A percentile compares a stretch with the other conserved stretches of the same genome.
Evolutionary conservation across 2,797 vertebrate species (phyloP).

Genomic region (Anas bernieri): DNA sequence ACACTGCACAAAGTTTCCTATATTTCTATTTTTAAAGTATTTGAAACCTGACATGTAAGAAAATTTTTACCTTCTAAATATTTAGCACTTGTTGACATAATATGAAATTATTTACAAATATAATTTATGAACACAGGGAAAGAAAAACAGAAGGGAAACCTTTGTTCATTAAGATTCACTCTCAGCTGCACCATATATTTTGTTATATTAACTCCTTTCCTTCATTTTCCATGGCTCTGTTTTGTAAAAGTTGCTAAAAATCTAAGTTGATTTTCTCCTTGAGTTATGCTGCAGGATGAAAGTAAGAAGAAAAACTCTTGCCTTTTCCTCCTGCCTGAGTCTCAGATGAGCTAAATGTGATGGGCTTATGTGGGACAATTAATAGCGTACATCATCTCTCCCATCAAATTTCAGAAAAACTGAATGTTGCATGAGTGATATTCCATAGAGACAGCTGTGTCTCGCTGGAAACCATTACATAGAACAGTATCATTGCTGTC

Average conservation of each 20-base stretch:
- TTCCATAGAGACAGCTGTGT: not conserved
- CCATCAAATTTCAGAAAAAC: not conserved
- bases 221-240: not conserved
- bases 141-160: not conserved
- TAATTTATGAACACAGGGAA: not conserved
- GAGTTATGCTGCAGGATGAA: fast-evolving
- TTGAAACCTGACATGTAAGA: not conserved
- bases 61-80: not conserved
- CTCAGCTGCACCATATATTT: not conserved
- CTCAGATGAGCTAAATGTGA: not conserved
- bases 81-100: not conserved
- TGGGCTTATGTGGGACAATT: not conserved
- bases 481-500: not conserved
- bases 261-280: not conserved
- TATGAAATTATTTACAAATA: not conserved
- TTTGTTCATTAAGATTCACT: not conserved
- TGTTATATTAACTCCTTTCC: not conserved
- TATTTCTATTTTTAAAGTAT: not conserved
- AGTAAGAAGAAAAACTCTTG: not conserved
- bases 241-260: not conserved
- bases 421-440: not conserved
- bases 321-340: not conserved
- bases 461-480: not conserved
- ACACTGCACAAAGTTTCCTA: not conserved
- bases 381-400: not conserved